Base-by-base conservation (phyloP, 2,113 vertebrate genomes). In the Eleginops maclovinus region DNA sequence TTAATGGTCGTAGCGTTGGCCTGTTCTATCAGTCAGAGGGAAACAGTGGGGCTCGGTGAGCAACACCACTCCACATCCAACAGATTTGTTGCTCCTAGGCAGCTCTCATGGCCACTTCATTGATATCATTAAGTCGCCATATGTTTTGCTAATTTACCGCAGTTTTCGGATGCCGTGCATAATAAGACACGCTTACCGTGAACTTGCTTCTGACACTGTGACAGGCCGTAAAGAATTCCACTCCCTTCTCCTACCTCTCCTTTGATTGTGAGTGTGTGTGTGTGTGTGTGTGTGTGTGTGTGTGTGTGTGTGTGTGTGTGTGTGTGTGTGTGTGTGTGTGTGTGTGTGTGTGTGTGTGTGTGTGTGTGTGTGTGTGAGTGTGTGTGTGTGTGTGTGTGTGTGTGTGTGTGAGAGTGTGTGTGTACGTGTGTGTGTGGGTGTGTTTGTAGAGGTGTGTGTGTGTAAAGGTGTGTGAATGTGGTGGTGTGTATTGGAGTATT, bases 1-100 rank as follows among this genome's bases (percentile, higher is more conserved):
- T 95, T 96, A 95, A 95, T 95, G 94, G 94, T 89, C 77, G 80
- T 90, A 94, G 94, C 91, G 77, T 91, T 94, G 91, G 90, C 94
- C 92, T 94, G 92, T 93, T 93, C 87, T 95, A 95, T 94, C 92
- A 93, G 89, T 96, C 94, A 94, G 89, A 71, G 87, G 87, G 92
- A 93, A 92, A 90, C 81, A 90, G 75, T 92, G 93, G 93, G 92
- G 90, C 92, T 91, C 86, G 77, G 86, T 86, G 71, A 87, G 88
- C 89, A 91, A 89, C 91, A 89, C 84, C 76, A 72, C 78, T 86
- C 87, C 82, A 65, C 80, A 91, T 92, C 88, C 77, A 90, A 91
- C 89, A 91, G 87, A 92, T 93, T 89, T 92, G 89, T 88, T 86
- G 91, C 90, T 94, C 87, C 79, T 81, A 72, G 87, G 89, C 87